Conservation (phyloP, 2,797 vertebrate genomes). For the Distichodus sexfasciatus region DNA sequence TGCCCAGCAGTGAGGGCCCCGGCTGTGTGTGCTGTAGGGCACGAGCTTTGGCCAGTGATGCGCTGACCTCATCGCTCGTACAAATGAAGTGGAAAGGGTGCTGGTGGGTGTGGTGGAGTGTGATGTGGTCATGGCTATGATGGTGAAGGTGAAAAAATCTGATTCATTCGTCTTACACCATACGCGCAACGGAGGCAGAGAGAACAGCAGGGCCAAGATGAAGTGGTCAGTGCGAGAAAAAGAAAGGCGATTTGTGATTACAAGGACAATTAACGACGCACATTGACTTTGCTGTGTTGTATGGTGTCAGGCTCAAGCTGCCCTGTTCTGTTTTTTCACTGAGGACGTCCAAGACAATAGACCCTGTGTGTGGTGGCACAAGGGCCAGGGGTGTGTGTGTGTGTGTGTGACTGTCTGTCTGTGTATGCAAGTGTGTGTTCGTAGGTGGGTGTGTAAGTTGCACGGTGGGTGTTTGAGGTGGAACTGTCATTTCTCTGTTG, state of each 20-base stretch:
- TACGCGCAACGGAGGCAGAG: background rate
- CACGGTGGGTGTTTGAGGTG: conserved; percentile 15
- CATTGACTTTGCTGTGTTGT: conserved; percentile 79
- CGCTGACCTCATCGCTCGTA: conserved; percentile 45
- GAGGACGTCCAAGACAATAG: conserved; percentile 70
- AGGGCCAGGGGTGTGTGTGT: conserved; percentile 32
- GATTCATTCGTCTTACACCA: background rate
- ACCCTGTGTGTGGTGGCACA: conserved; percentile 63
- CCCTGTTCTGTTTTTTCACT: conserved; percentile 66
- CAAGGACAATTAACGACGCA: conserved; percentile 77
- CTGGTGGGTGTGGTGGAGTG: background rate
- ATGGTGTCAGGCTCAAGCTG: conserved; percentile 79
- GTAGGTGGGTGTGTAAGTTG: background rate
- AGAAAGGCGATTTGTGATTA: conserved; percentile 73
- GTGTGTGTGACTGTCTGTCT: conserved; percentile 21
- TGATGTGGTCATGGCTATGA: conserved; percentile 14
- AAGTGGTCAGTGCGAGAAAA: conserved; percentile 33
- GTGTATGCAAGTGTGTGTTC: background rate
- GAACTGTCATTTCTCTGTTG: conserved; percentile 21
- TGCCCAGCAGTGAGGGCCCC: conserved; percentile 44
- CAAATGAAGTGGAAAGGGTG: conserved; percentile 2
- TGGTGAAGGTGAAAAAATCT: conserved; percentile 13
- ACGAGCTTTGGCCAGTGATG: conserved; percentile 44
- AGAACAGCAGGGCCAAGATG: conserved; percentile 56
- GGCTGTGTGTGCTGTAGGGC: conserved; percentile 59